A percentile compares a stretch with the other conserved stretches of the same genome.
Evolutionary conservation across 2,888 invertebrate genomes (phyloP).

Genomic region (Fragum whitleyi): DNA sequence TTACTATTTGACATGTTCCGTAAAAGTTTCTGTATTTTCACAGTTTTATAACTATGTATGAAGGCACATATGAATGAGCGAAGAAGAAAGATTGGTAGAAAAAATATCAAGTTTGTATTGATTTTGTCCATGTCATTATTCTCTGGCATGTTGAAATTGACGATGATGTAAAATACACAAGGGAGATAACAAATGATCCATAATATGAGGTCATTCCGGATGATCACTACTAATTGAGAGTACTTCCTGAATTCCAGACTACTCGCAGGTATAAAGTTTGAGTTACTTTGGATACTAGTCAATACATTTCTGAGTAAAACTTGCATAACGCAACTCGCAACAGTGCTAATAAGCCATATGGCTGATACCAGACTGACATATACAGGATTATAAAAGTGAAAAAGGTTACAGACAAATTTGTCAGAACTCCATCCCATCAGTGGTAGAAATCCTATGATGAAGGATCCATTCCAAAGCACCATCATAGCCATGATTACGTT

Average conservation of each 20-base stretch:
- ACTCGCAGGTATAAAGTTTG: conserved; percentile 49
- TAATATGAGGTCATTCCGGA: conserved; percentile 67
- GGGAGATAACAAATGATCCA: conserved; percentile 74
- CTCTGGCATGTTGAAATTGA: conserved; percentile 63
- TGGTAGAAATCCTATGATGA: conserved; percentile 80
- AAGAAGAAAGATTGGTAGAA: conserved; percentile 71
- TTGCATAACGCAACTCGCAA: conserved; percentile 63
- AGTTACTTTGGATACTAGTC: conserved; percentile 40
- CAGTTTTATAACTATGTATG: conserved; percentile 71
- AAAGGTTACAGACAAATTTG: conserved; percentile 64
- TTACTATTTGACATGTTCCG: conserved; percentile 36
- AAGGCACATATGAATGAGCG: conserved; percentile 74
- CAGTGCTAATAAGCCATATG: conserved; percentile 63
- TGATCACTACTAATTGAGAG: conserved; percentile 63
- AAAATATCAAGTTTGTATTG: conserved; percentile 67
- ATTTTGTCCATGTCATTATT: conserved; percentile 33
- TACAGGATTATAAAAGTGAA: conserved; percentile 67
- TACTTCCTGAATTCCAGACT: conserved; percentile 70
- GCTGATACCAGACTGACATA: conserved; percentile 68
- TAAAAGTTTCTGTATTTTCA: conserved; percentile 66
- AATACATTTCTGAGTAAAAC: conserved; percentile 41
- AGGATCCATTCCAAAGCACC: conserved; percentile 79
- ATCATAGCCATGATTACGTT: conserved; percentile 76
- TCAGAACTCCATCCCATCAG: conserved; percentile 75
- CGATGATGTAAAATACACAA: conserved; percentile 65